Evolutionary conservation across 2,113 vertebrate species (phyloP).

Genomic region (Bambusicola thoracicus): DNA sequence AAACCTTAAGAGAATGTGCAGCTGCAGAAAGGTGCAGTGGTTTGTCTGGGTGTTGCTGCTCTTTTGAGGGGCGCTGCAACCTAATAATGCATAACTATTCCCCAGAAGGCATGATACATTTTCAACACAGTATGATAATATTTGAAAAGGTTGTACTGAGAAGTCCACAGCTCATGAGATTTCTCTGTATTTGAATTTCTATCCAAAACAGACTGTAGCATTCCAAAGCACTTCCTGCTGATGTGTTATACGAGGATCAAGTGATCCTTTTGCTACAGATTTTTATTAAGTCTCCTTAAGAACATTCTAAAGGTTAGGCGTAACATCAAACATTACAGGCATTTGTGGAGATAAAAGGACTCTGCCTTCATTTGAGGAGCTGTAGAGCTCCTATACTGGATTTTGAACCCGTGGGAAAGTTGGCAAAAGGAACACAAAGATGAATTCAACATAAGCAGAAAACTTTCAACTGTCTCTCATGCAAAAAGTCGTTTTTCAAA

Average conservation of each 20-base stretch:
- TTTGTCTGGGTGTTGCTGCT: background rate
- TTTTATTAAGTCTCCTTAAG: conserved; percentile 28
- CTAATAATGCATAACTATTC: background rate
- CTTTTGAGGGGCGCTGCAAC: background rate
- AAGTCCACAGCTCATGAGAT: background rate
- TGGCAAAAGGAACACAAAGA: background rate
- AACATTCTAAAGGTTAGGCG: conserved; percentile 34
- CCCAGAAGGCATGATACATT: background rate
- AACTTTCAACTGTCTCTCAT: background rate
- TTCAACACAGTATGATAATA: background rate
- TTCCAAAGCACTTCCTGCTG: background rate
- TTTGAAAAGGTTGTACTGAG: background rate
- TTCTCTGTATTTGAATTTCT: background rate
- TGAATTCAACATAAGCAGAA: background rate
- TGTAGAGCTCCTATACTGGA: background rate
- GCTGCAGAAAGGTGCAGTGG: background rate
- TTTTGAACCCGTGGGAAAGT: background rate
- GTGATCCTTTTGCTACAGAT: conserved; percentile 1
- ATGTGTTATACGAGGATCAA: background rate
- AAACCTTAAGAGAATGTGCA: conserved; percentile 21
- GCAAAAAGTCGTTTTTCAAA: background rate
- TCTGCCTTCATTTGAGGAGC: background rate
- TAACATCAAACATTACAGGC: conserved; percentile 36
- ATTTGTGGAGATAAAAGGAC: background rate
- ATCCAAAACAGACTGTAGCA: background rate